Conservation (phyloP, 2,797 vertebrate genomes). For the Cyclopterus lumpus region DNA sequence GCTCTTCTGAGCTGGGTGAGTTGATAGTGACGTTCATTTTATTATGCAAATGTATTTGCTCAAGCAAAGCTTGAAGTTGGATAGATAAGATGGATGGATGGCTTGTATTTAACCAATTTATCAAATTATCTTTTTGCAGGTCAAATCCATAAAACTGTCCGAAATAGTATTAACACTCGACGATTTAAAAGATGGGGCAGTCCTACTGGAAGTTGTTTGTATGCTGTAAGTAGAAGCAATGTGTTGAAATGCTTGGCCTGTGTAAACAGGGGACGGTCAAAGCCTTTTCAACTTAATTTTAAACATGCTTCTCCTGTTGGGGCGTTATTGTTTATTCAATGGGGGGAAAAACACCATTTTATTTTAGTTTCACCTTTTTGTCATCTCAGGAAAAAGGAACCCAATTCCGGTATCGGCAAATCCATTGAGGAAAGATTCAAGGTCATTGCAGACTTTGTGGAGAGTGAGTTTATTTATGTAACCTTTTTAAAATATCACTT, state of each 20-base stretch:
- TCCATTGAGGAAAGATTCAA: conserved; percentile 78
- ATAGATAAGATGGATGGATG: background rate
- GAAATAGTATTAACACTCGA: conserved; percentile 67
- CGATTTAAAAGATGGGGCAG: conserved; percentile 85
- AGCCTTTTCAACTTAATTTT: background rate
- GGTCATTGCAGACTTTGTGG: conserved; percentile 84
- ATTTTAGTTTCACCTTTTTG: conserved; percentile 12
- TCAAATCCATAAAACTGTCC: conserved; percentile 85
- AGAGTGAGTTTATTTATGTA: conserved; percentile 81
- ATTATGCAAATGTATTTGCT: background rate
- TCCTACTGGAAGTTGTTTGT: conserved; percentile 86
- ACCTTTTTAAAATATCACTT: background rate
- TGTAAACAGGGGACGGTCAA: background rate
- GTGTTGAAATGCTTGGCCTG: background rate
- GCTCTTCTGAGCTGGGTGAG: conserved; percentile 77
- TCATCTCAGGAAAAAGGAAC: conserved; percentile 81
- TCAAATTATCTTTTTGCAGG: conserved; percentile 68
- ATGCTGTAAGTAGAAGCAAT: conserved; percentile 85
- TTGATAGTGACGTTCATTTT: rapidly evolving
- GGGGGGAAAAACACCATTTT: background rate
- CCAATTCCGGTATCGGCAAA: conserved; percentile 66
- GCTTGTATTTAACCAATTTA: background rate
- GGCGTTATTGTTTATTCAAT: background rate
- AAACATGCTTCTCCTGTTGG: background rate
- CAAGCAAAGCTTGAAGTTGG: background rate